Conservation (phyloP, 2,113 vertebrate genomes). For the Rhegmatorhina hoffmannsi region DNA sequence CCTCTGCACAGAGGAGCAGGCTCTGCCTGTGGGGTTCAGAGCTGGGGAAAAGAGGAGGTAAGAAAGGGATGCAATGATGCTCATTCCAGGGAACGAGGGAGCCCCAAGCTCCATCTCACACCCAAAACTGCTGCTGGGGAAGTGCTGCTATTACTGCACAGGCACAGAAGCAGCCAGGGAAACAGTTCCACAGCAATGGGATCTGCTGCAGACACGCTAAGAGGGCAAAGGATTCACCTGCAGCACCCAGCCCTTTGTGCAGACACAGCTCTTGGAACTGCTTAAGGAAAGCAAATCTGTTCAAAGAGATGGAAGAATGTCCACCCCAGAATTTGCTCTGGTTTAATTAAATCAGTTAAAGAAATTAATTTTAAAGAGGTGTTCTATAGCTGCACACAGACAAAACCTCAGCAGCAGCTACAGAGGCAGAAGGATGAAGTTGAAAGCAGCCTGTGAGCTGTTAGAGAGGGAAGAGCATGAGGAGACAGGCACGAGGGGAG, state of each 20-base stretch:
- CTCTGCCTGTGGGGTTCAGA: background rate
- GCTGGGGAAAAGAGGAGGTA: background rate
- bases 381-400: background rate
- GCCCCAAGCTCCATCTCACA: background rate
- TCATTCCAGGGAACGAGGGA: background rate
- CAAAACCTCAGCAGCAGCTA: background rate
- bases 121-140: background rate
- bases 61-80: background rate
- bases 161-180: background rate
- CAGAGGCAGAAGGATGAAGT: background rate
- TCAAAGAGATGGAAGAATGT: background rate
- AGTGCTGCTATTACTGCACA: background rate
- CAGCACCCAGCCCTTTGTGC: background rate
- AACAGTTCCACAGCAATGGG: background rate
- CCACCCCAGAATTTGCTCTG: background rate
- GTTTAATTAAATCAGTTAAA: constrained; percentile 10
- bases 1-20: background rate
- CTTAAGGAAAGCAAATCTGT: background rate
- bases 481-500: background rate
- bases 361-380: background rate
- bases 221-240: background rate
- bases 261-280: background rate
- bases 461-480: background rate
- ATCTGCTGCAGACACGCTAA: background rate
- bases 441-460: background rate